Percentiles rank a stretch among this genome's conserved stretches.
These are phyloP conservation scores for Pempheris klunzingeri DNA, from an alignment of 2,797 vertebrate genomes.

Conservation along the genomic window DNA sequence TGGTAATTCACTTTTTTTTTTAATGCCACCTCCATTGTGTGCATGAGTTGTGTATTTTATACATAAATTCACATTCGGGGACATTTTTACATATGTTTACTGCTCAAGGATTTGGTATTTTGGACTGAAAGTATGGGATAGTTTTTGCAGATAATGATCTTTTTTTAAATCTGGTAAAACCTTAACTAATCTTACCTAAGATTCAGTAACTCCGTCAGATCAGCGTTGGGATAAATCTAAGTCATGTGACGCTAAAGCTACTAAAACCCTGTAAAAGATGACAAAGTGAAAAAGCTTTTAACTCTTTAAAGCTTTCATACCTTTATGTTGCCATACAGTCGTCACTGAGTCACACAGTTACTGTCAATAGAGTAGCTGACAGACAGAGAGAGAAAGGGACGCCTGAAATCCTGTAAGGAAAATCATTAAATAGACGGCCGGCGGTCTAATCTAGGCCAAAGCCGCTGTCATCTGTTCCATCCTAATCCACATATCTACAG, in stretches of 20 bases:
- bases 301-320: neutral
- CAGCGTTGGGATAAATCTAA: no score
- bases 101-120: neutral
- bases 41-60: neutral
- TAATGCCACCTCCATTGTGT: neutral
- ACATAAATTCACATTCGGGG: neutral
- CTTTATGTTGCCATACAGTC: neutral
- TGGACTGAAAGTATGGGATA: neutral
- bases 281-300: no score
- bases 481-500: conserved; percentile 74
- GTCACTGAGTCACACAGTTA: neutral
- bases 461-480: conserved; percentile 70
- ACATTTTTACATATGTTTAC: neutral
- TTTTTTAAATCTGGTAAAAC: neutral
- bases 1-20: neutral
- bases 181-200: no score
- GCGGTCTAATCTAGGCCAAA: conserved; percentile 73
- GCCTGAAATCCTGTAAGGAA: conserved; percentile 58
- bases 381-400: conserved; percentile 9
- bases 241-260: no score
- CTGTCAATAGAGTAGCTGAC: conserved; percentile 8
- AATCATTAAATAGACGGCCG: conserved; percentile 72
- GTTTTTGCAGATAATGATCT: no score
- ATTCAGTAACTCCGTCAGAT: neutral
- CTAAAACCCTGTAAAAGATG: no score